Conservation (phyloP, 2,888 invertebrate genomes). For the Bellardia pandia region DNA sequence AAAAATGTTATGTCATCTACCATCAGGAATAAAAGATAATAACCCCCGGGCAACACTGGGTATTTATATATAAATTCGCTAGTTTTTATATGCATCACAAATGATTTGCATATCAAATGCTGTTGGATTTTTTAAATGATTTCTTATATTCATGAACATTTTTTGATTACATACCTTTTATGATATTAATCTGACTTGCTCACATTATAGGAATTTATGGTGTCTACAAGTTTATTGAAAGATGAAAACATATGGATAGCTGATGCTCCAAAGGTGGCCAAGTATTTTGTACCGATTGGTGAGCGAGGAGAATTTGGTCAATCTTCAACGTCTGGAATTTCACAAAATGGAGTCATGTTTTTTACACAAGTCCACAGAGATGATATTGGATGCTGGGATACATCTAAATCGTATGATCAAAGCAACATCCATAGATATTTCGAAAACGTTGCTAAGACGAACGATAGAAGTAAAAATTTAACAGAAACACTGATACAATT, state of each 20-base stretch:
- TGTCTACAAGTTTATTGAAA: conserved; percentile 87
- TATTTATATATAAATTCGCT: too few species aligned
- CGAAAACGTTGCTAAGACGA: conserved; percentile 6
- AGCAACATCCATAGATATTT: conserved; percentile 86
- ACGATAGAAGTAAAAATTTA: neutral
- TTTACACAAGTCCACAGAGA: conserved; percentile 91
- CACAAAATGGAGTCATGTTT: conserved; percentile 89
- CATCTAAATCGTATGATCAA: conserved; percentile 88
- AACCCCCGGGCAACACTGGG: too few species aligned
- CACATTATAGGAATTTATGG: conserved; percentile 87
- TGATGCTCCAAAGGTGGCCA: conserved; percentile 79
- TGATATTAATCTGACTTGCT: neutral
- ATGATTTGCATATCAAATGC: too few species aligned
- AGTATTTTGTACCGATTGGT: conserved; percentile 81
- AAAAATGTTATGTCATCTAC: too few species aligned
- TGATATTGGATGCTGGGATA: conserved; percentile 92
- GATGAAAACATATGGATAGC: conserved; percentile 85
- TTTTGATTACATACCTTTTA: too few species aligned
- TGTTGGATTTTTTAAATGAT: too few species aligned
- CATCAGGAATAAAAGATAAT: too few species aligned
- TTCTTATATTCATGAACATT: too few species aligned
- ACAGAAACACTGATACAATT: conserved; percentile 87
- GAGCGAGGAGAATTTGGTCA: conserved; percentile 86
- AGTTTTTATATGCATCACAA: too few species aligned
- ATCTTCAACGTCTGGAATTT: conserved; percentile 90